Evolutionary conservation across 2,797 vertebrate species (phyloP).

Genomic region (Leptatherina wallacei): DNA sequence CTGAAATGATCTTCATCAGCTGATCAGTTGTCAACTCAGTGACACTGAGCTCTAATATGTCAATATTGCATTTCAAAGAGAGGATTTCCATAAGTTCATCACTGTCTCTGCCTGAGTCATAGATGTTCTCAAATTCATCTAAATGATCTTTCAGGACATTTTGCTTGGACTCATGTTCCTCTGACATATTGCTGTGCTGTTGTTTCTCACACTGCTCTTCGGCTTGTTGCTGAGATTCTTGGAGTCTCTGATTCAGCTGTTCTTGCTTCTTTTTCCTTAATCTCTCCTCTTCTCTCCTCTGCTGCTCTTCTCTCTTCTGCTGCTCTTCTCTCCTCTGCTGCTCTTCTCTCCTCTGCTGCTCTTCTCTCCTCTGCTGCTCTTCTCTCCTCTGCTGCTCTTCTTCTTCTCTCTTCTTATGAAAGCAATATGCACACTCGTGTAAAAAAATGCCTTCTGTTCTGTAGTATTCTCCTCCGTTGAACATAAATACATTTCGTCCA

Average conservation of each 20-base stretch:
- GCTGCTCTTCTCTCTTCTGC: no score
- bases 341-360: neutral
- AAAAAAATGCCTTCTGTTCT: neutral
- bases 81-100: constrained; percentile 15
- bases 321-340: no score
- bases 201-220: constrained; percentile 24
- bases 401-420: neutral
- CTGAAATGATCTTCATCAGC: constrained; percentile 18
- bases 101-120: neutral
- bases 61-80: constrained; percentile 1
- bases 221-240: constrained; percentile 15
- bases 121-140: constrained; percentile 18
- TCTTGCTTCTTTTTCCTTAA: neutral
- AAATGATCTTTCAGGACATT: constrained; percentile 13
- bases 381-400: neutral
- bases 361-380: constrained; percentile 1
- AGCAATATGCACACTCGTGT: neutral
- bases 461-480: neutral
- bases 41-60: constrained; percentile 12
- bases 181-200: neutral
- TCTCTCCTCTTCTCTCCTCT: neutral
- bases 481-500: neutral
- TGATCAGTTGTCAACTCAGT: neutral
- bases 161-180: neutral
- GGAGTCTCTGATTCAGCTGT: constrained; percentile 19